A percentile compares a stretch with the other conserved stretches of the same genome.
phyloP scores from a whole-genome alignment of 2,113 vertebrate genomes.

The Excalfactoria chinensis region DNA sequence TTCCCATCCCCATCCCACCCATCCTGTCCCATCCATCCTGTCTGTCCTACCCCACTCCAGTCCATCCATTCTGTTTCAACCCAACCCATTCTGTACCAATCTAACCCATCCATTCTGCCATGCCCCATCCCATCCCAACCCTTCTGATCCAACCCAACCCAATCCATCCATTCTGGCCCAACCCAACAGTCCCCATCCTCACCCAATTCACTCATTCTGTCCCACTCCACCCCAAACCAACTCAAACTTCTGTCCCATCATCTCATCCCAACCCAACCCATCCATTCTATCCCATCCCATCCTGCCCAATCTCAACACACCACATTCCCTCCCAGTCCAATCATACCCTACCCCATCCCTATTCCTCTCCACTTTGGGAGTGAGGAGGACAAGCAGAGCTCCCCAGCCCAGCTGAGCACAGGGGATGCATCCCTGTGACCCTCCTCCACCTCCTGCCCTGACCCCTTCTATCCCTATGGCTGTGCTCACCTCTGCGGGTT shows the following conservation, averaged over 20 bases:
- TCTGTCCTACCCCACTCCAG: too few relatives aligned
- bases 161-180: neutral
- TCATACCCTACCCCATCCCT: too few relatives aligned
- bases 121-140: neutral
- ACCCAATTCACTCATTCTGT: too few relatives aligned
- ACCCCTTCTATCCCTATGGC: fast-evolving
- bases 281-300: neutral
- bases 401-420: neutral
- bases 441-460: neutral
- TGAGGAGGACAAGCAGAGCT: neutral
- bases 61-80: too few relatives aligned
- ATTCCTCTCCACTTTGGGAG: neutral
- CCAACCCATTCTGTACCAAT: too few relatives aligned
- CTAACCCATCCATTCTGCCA: neutral
- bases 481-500: constrained; percentile 89
- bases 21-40: neutral
- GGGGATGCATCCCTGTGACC: fast-evolving
- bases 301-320: too few relatives aligned
- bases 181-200: neutral
- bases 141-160: too few relatives aligned
- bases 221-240: too few relatives aligned
- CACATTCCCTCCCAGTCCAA: too few relatives aligned
- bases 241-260: neutral
- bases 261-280: neutral
- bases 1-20: neutral